Evolutionary conservation across 2,113 vertebrate genomes (phyloP).

Genomic region (Raphicerus campestris): DNA sequence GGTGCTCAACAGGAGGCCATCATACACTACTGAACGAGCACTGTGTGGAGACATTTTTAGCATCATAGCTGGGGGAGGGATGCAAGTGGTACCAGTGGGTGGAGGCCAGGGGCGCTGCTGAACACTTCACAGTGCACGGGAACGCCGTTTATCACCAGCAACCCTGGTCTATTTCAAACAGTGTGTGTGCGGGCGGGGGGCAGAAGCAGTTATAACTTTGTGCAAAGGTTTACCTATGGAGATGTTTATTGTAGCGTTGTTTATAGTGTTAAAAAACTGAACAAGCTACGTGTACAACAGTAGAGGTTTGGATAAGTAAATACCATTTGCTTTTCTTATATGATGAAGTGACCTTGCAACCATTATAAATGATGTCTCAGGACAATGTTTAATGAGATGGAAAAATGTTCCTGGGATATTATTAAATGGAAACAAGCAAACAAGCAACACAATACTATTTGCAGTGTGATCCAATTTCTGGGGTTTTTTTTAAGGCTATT

Average conservation of each 20-base stretch:
- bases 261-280: background rate
- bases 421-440: background rate
- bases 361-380: background rate
- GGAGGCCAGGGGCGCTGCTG: background rate
- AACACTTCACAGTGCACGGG: background rate
- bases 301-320: background rate
- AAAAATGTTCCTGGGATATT: background rate
- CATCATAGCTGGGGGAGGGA: background rate
- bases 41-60: background rate
- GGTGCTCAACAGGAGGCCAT: background rate
- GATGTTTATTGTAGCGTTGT: background rate
- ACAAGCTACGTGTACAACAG: background rate
- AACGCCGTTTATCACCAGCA: background rate
- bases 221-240: background rate
- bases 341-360: background rate
- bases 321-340: background rate
- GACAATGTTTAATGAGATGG: background rate
- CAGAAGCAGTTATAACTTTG: background rate
- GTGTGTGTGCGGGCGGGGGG: accelerated
- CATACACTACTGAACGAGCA: background rate
- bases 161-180: background rate
- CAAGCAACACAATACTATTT: background rate
- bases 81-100: background rate
- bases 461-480: background rate
- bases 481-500: background rate